Percentiles rank a stretch among this genome's conserved stretches.
Evolutionary conservation across 1,140 invertebrate genomes (phyloP).

Genomic region (Bombus confusus): DNA sequence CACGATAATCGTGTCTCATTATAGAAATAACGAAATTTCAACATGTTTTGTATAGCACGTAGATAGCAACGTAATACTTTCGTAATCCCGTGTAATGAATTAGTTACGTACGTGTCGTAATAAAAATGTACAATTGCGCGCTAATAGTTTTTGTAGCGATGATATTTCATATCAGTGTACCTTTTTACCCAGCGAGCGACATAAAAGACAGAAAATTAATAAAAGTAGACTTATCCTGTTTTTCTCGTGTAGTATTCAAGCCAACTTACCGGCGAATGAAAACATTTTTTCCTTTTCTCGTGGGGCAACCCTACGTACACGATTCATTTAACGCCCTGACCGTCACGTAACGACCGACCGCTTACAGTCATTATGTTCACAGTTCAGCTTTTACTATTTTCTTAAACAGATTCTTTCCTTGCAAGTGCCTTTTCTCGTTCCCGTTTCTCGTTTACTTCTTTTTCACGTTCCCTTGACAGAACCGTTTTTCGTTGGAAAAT

Average conservation of each 20-base stretch:
- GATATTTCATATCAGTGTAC: too few relatives aligned
- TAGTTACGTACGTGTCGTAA: too few relatives aligned
- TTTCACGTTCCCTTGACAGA: background rate
- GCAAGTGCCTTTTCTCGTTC: background rate
- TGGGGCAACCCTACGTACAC: background rate
- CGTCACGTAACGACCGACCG: background rate
- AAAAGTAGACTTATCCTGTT: too few relatives aligned
- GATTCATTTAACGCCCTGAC: conserved; percentile 36
- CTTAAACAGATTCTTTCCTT: conserved; percentile 23
- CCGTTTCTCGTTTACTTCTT: background rate
- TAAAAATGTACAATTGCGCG: too few relatives aligned
- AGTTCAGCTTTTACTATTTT: conserved; percentile 18
- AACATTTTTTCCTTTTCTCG: background rate
- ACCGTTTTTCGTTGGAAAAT: conserved; percentile 34
- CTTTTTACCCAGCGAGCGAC: too few relatives aligned
- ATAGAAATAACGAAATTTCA: too few relatives aligned
- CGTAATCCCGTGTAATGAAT: too few relatives aligned
- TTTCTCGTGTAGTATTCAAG: background rate
- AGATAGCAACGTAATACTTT: too few relatives aligned
- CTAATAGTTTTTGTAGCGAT: too few relatives aligned
- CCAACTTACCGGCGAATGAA: background rate
- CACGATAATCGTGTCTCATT: too few relatives aligned
- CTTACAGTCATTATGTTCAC: background rate
- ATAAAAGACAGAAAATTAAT: background rate
- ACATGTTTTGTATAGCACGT: too few relatives aligned